Conservation (phyloP, 2,888 invertebrate species). For the Diplolepis rosae region DNA sequence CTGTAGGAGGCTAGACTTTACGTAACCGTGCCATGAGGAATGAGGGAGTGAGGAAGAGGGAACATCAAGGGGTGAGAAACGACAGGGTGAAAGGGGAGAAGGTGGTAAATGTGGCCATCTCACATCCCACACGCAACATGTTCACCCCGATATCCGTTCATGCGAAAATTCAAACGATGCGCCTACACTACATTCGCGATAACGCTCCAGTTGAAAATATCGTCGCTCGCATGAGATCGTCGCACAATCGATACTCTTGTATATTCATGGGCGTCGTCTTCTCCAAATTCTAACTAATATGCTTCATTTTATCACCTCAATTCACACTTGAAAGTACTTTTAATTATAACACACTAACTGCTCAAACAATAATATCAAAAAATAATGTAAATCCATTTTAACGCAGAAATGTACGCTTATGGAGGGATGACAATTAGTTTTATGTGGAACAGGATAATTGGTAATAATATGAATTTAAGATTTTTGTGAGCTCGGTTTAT, state of each 20-base stretch:
- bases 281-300: not conserved
- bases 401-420: too few species aligned
- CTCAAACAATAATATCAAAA: too few species aligned
- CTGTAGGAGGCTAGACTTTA: constrained; percentile 40
- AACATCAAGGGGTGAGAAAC: not conserved
- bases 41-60: constrained; percentile 28
- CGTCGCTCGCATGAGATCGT: constrained; percentile 35
- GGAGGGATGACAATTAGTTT: too few species aligned
- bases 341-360: too few species aligned
- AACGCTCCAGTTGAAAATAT: constrained; percentile 52
- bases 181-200: constrained; percentile 51
- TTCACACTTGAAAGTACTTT: too few species aligned
- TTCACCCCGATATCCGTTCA: constrained; percentile 62
- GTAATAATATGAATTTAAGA: too few species aligned
- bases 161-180: constrained; percentile 68
- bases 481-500: too few species aligned
- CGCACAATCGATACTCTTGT: constrained; percentile 28
- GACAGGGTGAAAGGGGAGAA: constrained; percentile 31
- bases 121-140: constrained; percentile 52
- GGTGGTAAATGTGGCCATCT: constrained; percentile 38
- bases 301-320: not conserved
- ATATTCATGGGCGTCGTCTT: constrained; percentile 25
- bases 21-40: constrained; percentile 37
- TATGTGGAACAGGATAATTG: too few species aligned
- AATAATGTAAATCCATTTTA: too few species aligned